A percentile compares a stretch with the other conserved stretches of the same genome.
These are phyloP conservation scores for Cetonia aurata DNA, from an alignment of 2,888 invertebrate species.

Conservation along the genomic window DNA sequence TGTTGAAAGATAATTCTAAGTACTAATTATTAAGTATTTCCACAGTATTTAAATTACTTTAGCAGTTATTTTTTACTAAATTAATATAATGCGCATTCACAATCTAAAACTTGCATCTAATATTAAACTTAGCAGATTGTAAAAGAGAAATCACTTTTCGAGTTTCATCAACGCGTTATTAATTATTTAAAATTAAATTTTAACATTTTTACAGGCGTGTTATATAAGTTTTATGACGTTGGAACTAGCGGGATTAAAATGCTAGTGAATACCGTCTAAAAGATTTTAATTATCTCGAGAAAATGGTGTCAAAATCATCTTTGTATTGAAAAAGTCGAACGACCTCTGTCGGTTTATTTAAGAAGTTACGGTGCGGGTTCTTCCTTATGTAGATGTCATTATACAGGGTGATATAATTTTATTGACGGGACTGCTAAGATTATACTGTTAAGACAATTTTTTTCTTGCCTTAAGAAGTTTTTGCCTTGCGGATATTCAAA, in stretches of 20 bases:
- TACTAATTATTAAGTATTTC: no score
- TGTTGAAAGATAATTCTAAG: no score
- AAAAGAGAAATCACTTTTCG: slow-evolving; percentile 24
- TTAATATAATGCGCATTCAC: no score
- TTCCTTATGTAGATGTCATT: no score
- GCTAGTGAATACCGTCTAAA: slow-evolving; percentile 23
- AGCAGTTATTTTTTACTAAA: no score
- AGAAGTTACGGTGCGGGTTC: no score
- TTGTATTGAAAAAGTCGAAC: neutral
- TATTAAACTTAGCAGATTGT: neutral
- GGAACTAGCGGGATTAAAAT: slow-evolving; percentile 8
- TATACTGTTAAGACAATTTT: no score
- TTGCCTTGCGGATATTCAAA: no score
- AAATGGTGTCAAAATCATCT: slow-evolving; percentile 30
- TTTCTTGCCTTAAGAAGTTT: no score
- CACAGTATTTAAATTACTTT: neutral
- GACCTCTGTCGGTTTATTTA: neutral
- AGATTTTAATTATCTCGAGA: slow-evolving; percentile 26
- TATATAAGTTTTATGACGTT: slow-evolving; percentile 24
- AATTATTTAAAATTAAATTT: slow-evolving; percentile 31
- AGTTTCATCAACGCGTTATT: slow-evolving; percentile 7
- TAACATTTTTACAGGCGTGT: slow-evolving; percentile 29
- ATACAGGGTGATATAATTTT: neutral
- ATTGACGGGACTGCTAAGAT: no score
- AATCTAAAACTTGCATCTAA: neutral